Evolutionary conservation across 2,888 invertebrate species (phyloP).

Genomic region (Sceliomorpha sp.): DNA sequence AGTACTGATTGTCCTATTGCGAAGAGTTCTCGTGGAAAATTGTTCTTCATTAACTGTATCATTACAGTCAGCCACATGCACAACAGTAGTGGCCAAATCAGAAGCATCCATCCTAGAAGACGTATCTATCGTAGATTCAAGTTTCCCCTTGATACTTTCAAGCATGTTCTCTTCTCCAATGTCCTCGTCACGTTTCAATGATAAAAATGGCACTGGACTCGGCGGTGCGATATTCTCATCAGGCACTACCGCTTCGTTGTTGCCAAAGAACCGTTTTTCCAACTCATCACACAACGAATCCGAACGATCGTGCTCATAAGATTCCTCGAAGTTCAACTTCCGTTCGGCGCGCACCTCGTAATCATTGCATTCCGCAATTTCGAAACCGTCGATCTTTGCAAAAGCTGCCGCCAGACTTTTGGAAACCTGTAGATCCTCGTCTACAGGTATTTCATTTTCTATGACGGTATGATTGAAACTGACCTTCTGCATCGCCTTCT

Average conservation of each 20-base stretch:
- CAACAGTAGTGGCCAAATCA: not conserved
- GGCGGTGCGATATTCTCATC: not conserved
- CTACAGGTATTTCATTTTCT: slow-evolving; percentile 53
- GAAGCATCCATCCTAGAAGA: too few relatives aligned
- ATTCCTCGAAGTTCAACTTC: slow-evolving; percentile 62
- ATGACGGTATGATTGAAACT: slow-evolving; percentile 67
- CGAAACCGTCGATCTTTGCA: slow-evolving; percentile 59
- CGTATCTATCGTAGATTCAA: too few relatives aligned
- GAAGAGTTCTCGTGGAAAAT: slow-evolving; percentile 15
- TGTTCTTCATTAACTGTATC: slow-evolving; percentile 8
- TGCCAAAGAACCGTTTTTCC: too few relatives aligned
- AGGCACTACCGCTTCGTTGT: slow-evolving; percentile 13
- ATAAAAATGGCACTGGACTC: not conserved
- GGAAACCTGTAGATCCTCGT: slow-evolving; percentile 47
- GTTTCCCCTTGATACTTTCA: too few relatives aligned
- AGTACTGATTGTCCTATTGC: slow-evolving; percentile 28
- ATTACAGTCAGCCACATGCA: too few relatives aligned
- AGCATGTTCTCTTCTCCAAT: too few relatives aligned
- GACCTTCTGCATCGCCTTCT: slow-evolving; percentile 66
- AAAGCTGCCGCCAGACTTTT: slow-evolving; percentile 52
- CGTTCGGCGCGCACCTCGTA: slow-evolving; percentile 47
- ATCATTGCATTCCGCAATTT: too few relatives aligned
- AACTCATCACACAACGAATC: too few relatives aligned
- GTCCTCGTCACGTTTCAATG: not conserved
- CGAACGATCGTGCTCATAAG: too few relatives aligned